Base-by-base conservation (phyloP, 2,113 vertebrate species). In the Oxyruncus cristatus region DNA sequence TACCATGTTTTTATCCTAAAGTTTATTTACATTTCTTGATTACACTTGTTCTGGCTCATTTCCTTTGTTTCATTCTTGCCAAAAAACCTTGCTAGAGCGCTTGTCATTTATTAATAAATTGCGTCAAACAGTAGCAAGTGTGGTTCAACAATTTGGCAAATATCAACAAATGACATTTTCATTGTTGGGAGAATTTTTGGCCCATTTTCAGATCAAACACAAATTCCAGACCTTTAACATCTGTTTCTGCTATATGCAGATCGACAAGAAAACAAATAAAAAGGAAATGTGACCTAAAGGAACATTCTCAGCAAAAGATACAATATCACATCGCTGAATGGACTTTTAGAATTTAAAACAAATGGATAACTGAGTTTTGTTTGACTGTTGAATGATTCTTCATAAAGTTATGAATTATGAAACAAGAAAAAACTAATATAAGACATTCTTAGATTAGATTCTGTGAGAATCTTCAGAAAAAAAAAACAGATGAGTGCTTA, bases 1-100 rank as follows among this genome's bases (percentile, higher is more conserved):
- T 94, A 79, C 72, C 35, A 23, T 74, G 62, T 90, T 96, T 94
- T 92, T 82, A 93, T 87, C 79, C 52, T 94, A 67, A 92, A 82
- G 67, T 95, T 96, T 97, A 95, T 97, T 97, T 97, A 96, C 79
- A 44, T 97, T 96, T 91, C 89, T 96, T 97, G 85, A 97, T 96
- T 96, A 46, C 70, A 89, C 82, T 96, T 93, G 56, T 94, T 91
- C 88, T 96, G 88, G 72, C 65, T 96, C 84, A 88, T 96, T 96
- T 97, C 96, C 96, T 96, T 96, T 97, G 88, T 96, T 96, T 95
- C 72, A 68, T 94, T 95, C 86, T 92, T 97, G 83, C 92, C 94
- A 96, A 77, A 97, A 92, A 95, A 92, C 61, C 83, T 91, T 93
- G 53, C 58, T 93, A 66, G 73, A 89, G 70, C 73, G 46, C 93